These are phyloP conservation scores for Stichodactyla mertensii DNA, from an alignment of 64 coral and sea anemone species.

Conservation along the genomic window DNA sequence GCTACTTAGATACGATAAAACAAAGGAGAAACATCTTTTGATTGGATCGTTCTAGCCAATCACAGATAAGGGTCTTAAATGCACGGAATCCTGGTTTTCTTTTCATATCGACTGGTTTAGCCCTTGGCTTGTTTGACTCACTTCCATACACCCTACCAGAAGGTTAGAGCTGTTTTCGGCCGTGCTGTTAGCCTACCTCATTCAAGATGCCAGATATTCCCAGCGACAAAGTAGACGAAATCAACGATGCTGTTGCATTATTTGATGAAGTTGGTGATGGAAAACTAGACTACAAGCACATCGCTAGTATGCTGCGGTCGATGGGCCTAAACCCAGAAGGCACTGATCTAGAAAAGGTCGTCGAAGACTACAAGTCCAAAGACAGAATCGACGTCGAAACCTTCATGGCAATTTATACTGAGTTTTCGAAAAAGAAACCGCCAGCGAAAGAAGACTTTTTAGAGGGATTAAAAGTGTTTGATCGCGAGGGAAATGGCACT, in stretches of 20 bases:
- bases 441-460: constrained; percentile 80
- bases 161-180: background rate
- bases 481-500: constrained; percentile 68
- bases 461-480: constrained; percentile 82
- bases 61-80: background rate
- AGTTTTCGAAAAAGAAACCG: constrained; percentile 60
- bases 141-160: background rate
- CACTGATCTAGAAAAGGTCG: constrained; percentile 49
- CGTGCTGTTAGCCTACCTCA: background rate
- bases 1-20: background rate
- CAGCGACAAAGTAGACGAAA: constrained; percentile 32
- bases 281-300: constrained; percentile 61
- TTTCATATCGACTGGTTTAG: background rate
- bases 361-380: constrained; percentile 36
- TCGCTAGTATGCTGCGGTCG: constrained; percentile 45
- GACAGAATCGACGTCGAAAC: constrained; percentile 60
- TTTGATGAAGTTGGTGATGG: constrained; percentile 75
- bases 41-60: background rate
- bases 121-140: background rate
- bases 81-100: background rate
- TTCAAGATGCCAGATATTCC: background rate
- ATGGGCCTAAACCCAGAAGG: constrained; percentile 72
- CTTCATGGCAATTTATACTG: constrained; percentile 57
- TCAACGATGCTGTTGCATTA: constrained; percentile 63
- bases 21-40: background rate